Evolutionary conservation across 2,113 vertebrate genomes (phyloP), one percentile per base, ranked within the genome.

Genomic region (Sula dactylatra): DNA sequence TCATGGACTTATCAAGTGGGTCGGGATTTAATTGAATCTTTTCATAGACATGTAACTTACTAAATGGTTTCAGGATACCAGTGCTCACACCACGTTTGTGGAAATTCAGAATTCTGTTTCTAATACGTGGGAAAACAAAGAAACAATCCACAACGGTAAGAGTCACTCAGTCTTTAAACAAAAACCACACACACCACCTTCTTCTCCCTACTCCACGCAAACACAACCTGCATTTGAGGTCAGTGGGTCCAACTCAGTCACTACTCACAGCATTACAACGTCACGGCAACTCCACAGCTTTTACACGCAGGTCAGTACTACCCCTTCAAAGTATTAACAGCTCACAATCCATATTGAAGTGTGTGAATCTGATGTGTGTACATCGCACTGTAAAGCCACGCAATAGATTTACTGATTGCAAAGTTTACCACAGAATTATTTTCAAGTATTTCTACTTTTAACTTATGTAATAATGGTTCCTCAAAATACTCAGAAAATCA

Each of bases 351-450:
- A 7, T 9, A 29, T 2, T 7, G 29, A 73, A n/a, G 16, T 10
- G 29, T 9, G 7, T n/a, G n/a, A 83, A 12, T 32, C 31, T 42
- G 40, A 70, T 1, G 0, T 2, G 4, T 1, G 29, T 14, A 13
- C 55, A 34, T 27, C 0, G 0, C 20, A 25, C 34, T 36, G 42
- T 15, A 89, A 79, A 94, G 65, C 52, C 65, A 56, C 4, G 3
- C 9, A 6, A 2, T 0, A 71, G 5, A 72, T 40, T 7, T 4
- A 7, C 27, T 14, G 12, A 67, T 14, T 5, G 31, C 9, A 40
- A 47, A 38, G 12, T 45, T 82, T 18, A 83, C 14, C 47, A 42
- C 1, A 16, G 17, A 61, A 58, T 45, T 90, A 12, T 67, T 92
- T 66, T 45, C 24, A 50, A 81, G n/a, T 59, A 67, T 9, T 90